These are phyloP conservation scores for Pentalonia nigronervosa DNA, from an alignment of 1,140 invertebrate species.

Conservation along the genomic window DNA sequence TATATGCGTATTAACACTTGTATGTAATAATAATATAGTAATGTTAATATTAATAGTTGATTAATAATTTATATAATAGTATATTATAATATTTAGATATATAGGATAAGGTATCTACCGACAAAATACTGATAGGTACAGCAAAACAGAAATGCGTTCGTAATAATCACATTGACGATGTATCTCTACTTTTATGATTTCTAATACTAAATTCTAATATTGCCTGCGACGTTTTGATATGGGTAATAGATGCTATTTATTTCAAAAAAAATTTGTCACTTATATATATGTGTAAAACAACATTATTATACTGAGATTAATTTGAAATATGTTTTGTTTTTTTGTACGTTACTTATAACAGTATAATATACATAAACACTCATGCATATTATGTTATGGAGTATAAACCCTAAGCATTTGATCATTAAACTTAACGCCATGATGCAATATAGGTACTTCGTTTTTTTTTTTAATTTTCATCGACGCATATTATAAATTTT, in stretches of 20 bases:
- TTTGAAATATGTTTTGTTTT: background rate
- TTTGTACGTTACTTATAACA: constrained; percentile 19
- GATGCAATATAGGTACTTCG: background rate
- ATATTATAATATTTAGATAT: constrained; percentile 5
- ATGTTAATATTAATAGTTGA: constrained; percentile 28
- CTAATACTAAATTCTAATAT: constrained; percentile 19
- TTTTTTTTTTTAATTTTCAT: background rate
- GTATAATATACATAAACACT: background rate
- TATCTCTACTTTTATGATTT: background rate
- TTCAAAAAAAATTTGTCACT: background rate
- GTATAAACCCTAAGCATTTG: background rate
- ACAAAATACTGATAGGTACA: constrained; percentile 47
- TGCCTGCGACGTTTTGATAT: background rate
- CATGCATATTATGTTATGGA: background rate
- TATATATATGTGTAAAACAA: background rate
- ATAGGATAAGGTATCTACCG: constrained; percentile 15
- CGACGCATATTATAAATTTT: background rate
- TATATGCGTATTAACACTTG: constrained; percentile 7
- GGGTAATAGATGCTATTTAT: background rate
- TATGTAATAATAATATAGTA: constrained; percentile 11
- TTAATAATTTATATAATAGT: constrained; percentile 29
- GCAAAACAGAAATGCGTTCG: background rate
- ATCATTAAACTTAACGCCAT: background rate
- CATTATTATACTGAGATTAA: background rate
- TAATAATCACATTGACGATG: background rate